phyloP scores from a whole-genome alignment of 2,113 vertebrate genomes.

The Brachyistius frenatus region DNA sequence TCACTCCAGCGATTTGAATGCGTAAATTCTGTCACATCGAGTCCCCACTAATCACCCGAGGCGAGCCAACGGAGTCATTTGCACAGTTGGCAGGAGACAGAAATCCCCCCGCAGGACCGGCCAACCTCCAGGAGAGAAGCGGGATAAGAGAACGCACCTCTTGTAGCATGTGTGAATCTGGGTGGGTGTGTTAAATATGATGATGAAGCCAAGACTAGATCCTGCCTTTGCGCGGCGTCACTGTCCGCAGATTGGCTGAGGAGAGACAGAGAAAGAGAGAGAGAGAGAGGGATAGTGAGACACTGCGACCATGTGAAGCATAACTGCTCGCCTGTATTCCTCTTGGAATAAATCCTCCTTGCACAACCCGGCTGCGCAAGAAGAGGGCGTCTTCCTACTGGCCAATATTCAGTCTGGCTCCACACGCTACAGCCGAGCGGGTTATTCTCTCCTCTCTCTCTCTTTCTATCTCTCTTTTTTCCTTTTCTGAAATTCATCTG shows the following conservation, averaged over 20 bases:
- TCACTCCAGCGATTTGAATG: slow-evolving; percentile 39
- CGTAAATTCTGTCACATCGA: slow-evolving; percentile 32
- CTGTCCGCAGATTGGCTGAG: slow-evolving; percentile 92
- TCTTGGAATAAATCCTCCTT: slow-evolving; percentile 72
- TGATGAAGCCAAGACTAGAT: slow-evolving; percentile 85
- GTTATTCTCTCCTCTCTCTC: neutral
- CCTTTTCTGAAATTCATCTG: slow-evolving; percentile 58
- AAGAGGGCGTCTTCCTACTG: slow-evolving; percentile 88
- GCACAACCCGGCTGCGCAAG: slow-evolving; percentile 86
- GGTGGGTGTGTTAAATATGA: slow-evolving; percentile 94
- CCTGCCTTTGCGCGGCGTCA: slow-evolving; percentile 94
- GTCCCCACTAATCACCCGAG: slow-evolving; percentile 18
- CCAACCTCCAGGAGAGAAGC: slow-evolving; percentile 70
- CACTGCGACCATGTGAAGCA: slow-evolving; percentile 40
- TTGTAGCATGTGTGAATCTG: slow-evolving; percentile 75
- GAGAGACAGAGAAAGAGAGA: slow-evolving; percentile 31
- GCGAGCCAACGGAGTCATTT: slow-evolving; percentile 39
- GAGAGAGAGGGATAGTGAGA: slow-evolving; percentile 11
- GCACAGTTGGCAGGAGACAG: slow-evolving; percentile 80
- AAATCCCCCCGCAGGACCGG: slow-evolving; percentile 70
- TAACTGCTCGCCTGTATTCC: slow-evolving; percentile 64
- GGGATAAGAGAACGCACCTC: slow-evolving; percentile 72
- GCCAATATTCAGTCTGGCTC: slow-evolving; percentile 31
- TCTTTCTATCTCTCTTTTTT: neutral
- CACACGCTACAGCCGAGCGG: slow-evolving; percentile 17